Conservation (phyloP, 2,797 vertebrate species). For the Phoeniculus purpureus region DNA sequence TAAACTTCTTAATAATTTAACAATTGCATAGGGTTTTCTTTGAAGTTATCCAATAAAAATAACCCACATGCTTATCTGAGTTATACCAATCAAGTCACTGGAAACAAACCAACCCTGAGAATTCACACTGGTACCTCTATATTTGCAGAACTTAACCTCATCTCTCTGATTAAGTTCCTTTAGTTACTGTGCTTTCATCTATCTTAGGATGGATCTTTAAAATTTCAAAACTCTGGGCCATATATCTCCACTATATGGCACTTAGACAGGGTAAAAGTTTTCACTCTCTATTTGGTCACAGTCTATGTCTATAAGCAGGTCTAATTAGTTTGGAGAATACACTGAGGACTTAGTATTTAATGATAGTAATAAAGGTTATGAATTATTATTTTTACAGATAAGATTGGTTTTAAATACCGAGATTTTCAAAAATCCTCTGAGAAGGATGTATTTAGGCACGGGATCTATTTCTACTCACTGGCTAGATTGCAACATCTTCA, state of each 20-base stretch:
- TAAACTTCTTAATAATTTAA: accelerated
- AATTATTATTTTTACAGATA: not conserved
- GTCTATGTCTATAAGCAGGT: not conserved
- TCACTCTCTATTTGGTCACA: accelerated
- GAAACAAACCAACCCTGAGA: not conserved
- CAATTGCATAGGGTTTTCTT: not conserved
- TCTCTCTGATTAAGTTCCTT: not conserved
- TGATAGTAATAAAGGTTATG: not conserved
- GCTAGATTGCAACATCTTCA: not conserved
- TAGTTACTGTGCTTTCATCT: not conserved
- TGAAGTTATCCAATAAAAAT: not conserved
- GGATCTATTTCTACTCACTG: not conserved
- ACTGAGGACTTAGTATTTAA: not conserved
- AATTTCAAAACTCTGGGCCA: not conserved
- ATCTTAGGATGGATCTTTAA: too few relatives aligned
- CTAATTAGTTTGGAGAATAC: not conserved
- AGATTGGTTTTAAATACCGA: not conserved
- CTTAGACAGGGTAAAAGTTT: not conserved
- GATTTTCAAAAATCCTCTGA: not conserved
- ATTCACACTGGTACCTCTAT: not conserved
- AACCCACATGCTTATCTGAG: not conserved
- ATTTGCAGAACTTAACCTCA: not conserved
- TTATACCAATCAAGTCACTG: not conserved
- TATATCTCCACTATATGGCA: not conserved
- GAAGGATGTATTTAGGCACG: not conserved